Evolutionary conservation across 2,888 invertebrate genomes (phyloP), one percentile per base, ranked within the genome.

Genomic region (Cephonodes hylas): DNA sequence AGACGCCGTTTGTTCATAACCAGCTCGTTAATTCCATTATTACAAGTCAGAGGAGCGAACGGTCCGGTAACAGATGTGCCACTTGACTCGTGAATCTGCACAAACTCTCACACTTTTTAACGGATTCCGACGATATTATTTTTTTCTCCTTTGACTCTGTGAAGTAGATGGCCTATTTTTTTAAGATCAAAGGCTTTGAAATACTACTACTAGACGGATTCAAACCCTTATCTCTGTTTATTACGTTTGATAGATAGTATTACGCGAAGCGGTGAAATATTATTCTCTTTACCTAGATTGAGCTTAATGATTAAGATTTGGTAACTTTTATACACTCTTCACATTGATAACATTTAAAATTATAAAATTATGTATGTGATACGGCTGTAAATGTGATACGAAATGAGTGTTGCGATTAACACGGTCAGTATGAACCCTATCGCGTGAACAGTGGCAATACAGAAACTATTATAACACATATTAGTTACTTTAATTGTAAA

Each of bases 21-120:
- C 91, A 91, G 89, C 88, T 88, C 89, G 90, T 91, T 91, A 90
- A 90, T 91, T 91, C 88, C 84, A 88, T 91, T 90, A 90, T 91
- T 84, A 88, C 89, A 88, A 91, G 86, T 87, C 88, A 85, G 86
- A 86, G 83, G 83, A 89, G 88, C 88, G 86, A 80, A 77, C 79
- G 77, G 79, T 79, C 83, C 80, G 85, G 90, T 85, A 89, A 88
- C 91, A 91, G 91, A 91, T 90, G 91, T 85, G 88, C 84, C 79
- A 79, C 84, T 85, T 80, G 76, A 84, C 81, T 84, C 81, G 79
- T 74, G 80, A 85, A 83, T 83, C 83, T 80, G 76, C 75, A 76
- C 67, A 70, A 73, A 53, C 63, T 71, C 68, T 71, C 65, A 63
- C 64, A 75, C 74, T 79, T 77, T n/a, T 76, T 76, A 75, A 77